Evolutionary conservation across 2,797 vertebrate species (phyloP).

Genomic region (Stomatorhinus walkeri): DNA sequence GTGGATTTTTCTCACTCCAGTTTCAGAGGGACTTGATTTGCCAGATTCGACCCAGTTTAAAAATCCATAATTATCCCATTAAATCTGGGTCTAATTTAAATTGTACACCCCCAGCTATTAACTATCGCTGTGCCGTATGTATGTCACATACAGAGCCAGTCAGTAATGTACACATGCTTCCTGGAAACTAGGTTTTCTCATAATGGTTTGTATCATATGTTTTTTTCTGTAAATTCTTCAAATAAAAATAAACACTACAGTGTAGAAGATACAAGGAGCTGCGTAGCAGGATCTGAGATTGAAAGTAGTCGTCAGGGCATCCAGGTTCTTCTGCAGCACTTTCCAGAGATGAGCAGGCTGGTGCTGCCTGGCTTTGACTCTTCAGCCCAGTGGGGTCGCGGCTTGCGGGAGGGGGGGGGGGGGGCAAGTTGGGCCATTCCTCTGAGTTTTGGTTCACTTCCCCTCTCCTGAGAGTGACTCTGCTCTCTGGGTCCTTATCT

Average conservation of each 20-base stretch:
- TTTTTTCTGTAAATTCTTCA: neutral
- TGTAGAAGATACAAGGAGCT: neutral
- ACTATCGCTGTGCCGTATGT: neutral
- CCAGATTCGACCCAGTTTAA: constrained; percentile 38
- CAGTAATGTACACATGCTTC: neutral
- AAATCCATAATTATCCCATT: constrained; percentile 40
- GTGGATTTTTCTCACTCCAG: neutral
- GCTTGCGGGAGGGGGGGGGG: neutral
- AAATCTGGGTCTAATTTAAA: constrained; percentile 36
- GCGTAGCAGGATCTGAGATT: neutral
- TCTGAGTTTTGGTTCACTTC: neutral
- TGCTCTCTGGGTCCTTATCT: neutral
- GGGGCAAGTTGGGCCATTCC: neutral
- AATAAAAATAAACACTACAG: neutral
- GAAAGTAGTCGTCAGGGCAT: neutral
- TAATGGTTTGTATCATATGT: neutral
- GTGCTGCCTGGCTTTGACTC: neutral
- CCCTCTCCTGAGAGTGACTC: neutral
- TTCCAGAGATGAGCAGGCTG: neutral
- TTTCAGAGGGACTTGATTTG: constrained; percentile 14
- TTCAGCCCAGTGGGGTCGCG: neutral
- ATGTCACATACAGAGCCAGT: neutral
- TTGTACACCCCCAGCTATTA: constrained; percentile 13
- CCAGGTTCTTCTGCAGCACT: neutral
- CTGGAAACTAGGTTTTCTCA: neutral